Evolutionary conservation across 2,888 invertebrate species (phyloP).

Genomic region (Scaeva pyrastri): DNA sequence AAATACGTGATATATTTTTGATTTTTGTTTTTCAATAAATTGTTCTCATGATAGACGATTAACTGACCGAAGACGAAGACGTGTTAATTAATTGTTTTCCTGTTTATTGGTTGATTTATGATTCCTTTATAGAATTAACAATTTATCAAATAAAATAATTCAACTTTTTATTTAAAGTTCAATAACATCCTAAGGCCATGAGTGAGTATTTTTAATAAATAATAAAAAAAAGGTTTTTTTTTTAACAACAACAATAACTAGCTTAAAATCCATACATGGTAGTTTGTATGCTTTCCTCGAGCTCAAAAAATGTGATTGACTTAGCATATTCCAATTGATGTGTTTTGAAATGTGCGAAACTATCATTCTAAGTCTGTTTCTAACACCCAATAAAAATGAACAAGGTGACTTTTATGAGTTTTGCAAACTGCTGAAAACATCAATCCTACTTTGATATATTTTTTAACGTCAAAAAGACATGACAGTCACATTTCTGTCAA

Average conservation of each 20-base stretch:
- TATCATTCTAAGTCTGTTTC: too few species aligned
- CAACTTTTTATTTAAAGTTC: background rate
- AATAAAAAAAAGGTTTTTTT: background rate
- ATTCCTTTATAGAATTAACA: conserved; percentile 25
- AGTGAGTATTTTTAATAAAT: too few species aligned
- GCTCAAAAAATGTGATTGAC: background rate
- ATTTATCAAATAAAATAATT: background rate
- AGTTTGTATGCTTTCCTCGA: conserved; percentile 8
- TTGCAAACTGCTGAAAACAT: too few species aligned
- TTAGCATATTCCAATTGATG: background rate
- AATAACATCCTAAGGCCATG: conserved; percentile 8
- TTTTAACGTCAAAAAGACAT: too few species aligned
- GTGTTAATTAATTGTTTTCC: conserved; percentile 45
- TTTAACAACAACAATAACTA: background rate
- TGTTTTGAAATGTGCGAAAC: too few species aligned
- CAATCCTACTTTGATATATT: too few species aligned
- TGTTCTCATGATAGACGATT: too few species aligned
- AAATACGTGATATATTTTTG: conserved; percentile 22
- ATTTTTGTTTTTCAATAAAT: background rate
- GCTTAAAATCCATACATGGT: too few species aligned
- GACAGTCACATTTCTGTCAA: too few species aligned
- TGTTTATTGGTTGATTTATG: conserved; percentile 10
- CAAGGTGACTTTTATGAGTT: too few species aligned
- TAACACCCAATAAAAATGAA: too few species aligned
- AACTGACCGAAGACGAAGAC: conserved; percentile 2